A percentile compares a stretch with the other conserved stretches of the same genome.
Conservation (phyloP, 2,113 vertebrate genomes). For the Percina caprodes region DNA sequence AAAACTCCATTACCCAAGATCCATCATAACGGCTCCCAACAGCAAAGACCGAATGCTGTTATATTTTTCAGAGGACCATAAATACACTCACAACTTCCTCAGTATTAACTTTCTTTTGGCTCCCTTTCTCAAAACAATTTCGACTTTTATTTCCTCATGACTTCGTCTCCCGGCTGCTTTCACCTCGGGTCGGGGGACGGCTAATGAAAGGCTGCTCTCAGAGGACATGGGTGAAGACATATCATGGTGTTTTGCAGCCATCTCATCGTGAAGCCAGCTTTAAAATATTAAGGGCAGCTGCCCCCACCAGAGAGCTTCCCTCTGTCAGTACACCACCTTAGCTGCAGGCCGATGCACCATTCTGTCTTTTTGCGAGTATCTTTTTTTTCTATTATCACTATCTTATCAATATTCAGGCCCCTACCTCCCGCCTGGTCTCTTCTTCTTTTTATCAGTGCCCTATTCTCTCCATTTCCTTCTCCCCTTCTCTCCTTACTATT, state of each 20-base stretch:
- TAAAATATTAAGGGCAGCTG: conserved; percentile 77
- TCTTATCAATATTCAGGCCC: conserved; percentile 70
- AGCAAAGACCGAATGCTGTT: conserved; percentile 44
- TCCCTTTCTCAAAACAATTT: conserved; percentile 71
- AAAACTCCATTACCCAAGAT: conserved; percentile 82
- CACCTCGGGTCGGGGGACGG: conserved; percentile 62
- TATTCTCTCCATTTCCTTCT: conserved; percentile 32
- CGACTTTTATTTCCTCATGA: conserved; percentile 69
- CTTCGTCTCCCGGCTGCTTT: conserved; percentile 41
- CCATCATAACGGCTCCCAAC: conserved; percentile 70
- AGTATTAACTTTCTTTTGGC: conserved; percentile 62
- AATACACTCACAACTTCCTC: conserved; percentile 66
- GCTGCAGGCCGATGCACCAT: conserved; percentile 41
- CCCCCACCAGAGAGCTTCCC: conserved; percentile 62
- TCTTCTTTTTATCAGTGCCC: conserved; percentile 30
- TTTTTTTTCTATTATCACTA: conserved; percentile 54
- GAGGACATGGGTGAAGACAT: conserved; percentile 70
- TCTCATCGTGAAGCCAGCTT: conserved; percentile 46
- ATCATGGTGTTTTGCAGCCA: conserved; percentile 68
- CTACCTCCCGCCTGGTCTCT: conserved; percentile 6
- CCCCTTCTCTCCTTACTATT: not conserved
- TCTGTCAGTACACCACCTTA: conserved; percentile 57
- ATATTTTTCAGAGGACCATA: conserved; percentile 62
- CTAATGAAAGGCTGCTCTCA: conserved; percentile 77
- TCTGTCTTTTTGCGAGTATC: conserved; percentile 18